phyloP scores from a whole-genome alignment of 2,888 invertebrate species.

The Automeris io region DNA sequence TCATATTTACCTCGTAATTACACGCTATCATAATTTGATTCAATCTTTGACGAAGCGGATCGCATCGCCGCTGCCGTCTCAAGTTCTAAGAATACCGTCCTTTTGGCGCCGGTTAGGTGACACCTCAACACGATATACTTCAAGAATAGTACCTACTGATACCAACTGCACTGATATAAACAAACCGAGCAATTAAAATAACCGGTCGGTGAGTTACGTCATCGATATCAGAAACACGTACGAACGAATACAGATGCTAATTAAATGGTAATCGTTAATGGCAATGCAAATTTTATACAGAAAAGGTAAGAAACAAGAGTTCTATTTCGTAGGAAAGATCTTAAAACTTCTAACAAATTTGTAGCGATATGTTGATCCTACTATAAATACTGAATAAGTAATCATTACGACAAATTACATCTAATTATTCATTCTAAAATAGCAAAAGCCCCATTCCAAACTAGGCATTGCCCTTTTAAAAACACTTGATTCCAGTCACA shows the following conservation, averaged over 20 bases:
- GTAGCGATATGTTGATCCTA: too few relatives aligned
- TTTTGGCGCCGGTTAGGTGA: slow-evolving; percentile 59
- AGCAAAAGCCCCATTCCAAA: too few relatives aligned
- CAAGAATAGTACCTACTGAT: slow-evolving; percentile 10
- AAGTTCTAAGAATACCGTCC: slow-evolving; percentile 50
- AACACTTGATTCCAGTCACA: too few relatives aligned
- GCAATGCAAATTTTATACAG: not conserved
- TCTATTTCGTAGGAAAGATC: too few relatives aligned
- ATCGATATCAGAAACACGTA: not conserved
- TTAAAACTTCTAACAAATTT: too few relatives aligned
- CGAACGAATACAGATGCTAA: not conserved
- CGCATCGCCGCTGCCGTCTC: slow-evolving; percentile 37
- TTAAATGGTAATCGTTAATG: not conserved
- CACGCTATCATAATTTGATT: slow-evolving; percentile 20
- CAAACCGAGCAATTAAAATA: slow-evolving; percentile 9
- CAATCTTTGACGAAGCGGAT: slow-evolving; percentile 21
- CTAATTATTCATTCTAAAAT: too few relatives aligned
- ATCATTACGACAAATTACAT: too few relatives aligned
- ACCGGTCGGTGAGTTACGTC: not conserved
- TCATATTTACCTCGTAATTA: slow-evolving; percentile 21
- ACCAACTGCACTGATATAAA: slow-evolving; percentile 8
- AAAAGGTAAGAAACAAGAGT: too few relatives aligned
- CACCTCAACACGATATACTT: slow-evolving; percentile 31
- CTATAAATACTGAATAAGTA: too few relatives aligned
- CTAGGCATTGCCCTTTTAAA: too few relatives aligned